Evolutionary conservation across 2,113 vertebrate genomes (phyloP).

Genomic region (Platichthys flesus): DNA sequence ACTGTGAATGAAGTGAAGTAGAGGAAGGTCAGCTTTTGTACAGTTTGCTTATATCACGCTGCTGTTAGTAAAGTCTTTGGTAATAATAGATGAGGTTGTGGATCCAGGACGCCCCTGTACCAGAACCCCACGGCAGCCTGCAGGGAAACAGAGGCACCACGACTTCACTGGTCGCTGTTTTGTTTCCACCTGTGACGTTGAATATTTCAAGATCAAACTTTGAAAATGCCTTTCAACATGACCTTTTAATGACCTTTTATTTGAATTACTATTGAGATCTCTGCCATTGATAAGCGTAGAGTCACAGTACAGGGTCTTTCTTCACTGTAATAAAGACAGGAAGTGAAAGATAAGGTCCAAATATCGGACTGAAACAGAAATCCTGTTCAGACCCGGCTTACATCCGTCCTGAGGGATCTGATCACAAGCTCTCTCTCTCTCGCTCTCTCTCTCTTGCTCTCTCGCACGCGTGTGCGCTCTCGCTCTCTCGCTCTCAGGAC

Average conservation of each 20-base stretch:
- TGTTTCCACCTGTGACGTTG: constrained; percentile 12
- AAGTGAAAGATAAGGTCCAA: background rate
- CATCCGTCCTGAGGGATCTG: too few species aligned
- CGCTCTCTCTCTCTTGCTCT: too few species aligned
- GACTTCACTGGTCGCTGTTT: constrained; percentile 4
- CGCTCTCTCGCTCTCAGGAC: too few species aligned
- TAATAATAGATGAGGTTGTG: constrained; percentile 25
- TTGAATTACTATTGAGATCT: constrained; percentile 4
- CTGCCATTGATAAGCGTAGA: constrained; percentile 11
- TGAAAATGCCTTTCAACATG: constrained; percentile 18
- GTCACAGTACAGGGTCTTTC: constrained; percentile 12
- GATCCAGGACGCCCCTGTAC: constrained; percentile 22
- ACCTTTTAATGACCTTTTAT: constrained; percentile 16
- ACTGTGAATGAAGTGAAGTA: constrained; percentile 62
- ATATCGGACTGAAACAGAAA: constrained; percentile 5
- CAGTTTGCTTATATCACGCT: constrained; percentile 35
- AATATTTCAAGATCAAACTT: constrained; percentile 32
- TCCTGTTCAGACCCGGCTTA: too few species aligned
- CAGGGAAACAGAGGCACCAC: constrained; percentile 9
- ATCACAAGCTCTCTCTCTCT: too few species aligned
- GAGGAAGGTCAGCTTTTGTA: constrained; percentile 41
- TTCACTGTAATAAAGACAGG: constrained; percentile 2
- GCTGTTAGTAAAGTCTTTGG: constrained; percentile 33
- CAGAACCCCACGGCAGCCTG: constrained; percentile 10
- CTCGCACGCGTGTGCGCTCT: too few species aligned